Evolutionary conservation across 2,113 vertebrate species (phyloP).

Genomic region (Paradoxurus hermaphroditus): DNA sequence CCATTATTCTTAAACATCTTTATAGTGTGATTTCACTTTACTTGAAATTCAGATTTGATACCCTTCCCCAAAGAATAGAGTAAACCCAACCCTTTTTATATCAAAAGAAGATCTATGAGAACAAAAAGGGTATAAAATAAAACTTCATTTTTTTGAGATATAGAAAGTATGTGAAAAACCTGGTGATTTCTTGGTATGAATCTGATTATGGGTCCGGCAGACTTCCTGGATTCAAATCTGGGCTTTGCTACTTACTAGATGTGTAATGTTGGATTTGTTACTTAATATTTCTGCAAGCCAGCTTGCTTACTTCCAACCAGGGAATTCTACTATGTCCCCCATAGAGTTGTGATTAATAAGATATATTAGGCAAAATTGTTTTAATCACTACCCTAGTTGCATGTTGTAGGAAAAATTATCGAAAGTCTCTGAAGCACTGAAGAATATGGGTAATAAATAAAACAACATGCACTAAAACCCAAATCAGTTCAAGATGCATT

Average conservation of each 20-base stretch:
- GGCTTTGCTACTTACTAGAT: background rate
- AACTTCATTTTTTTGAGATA: background rate
- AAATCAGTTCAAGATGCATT: background rate
- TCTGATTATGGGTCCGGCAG: background rate
- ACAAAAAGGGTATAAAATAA: background rate
- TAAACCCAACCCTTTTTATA: background rate
- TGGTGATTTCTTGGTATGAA: background rate
- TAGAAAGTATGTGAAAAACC: background rate
- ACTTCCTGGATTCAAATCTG: background rate
- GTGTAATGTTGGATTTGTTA: background rate
- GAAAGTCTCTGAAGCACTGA: background rate
- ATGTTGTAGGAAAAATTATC: background rate
- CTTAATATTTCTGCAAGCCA: background rate
- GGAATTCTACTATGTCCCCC: background rate
- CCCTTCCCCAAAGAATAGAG: background rate
- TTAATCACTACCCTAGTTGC: background rate
- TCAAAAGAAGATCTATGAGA: background rate
- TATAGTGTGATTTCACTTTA: background rate
- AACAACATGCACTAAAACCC: background rate
- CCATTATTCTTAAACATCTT: background rate
- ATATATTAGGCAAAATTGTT: background rate
- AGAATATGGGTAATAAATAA: background rate
- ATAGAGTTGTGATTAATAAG: background rate
- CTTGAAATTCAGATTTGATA: background rate
- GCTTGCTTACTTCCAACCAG: background rate